A percentile compares a stretch with the other conserved stretches of the same genome.
These are phyloP conservation scores for Rhinopomastus cyanomelas DNA, from an alignment of 2,113 vertebrate genomes.

Conservation along the genomic window DNA sequence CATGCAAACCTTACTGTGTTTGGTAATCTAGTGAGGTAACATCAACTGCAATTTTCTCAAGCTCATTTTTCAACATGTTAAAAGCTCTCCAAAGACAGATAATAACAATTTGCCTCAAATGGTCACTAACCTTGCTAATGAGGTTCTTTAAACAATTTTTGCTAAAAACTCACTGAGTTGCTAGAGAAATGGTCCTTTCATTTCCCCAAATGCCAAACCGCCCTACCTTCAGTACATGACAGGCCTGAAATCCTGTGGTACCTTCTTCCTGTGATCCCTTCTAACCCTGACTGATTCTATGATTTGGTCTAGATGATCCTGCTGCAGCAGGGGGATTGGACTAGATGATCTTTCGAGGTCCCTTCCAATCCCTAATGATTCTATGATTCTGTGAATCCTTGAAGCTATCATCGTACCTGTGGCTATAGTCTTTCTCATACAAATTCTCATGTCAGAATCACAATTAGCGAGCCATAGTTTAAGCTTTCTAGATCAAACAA, in stretches of 20 bases:
- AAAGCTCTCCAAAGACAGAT: neutral
- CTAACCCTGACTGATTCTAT: too few species aligned
- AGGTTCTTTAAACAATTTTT: slow-evolving; percentile 48
- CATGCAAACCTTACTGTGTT: neutral
- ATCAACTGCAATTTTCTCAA: neutral
- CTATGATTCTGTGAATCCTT: neutral
- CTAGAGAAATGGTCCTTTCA: slow-evolving; percentile 5
- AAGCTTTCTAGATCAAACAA: neutral
- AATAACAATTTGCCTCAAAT: neutral
- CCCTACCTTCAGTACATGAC: too few species aligned
- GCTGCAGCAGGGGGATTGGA: too few species aligned
- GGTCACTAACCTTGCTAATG: neutral
- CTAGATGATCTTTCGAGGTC: too few species aligned
- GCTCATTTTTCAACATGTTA: neutral
- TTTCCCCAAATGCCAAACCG: slow-evolving; percentile 6
- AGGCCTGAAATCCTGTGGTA: too few species aligned
- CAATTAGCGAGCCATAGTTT: neutral
- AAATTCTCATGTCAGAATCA: neutral
- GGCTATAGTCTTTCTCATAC: neutral
- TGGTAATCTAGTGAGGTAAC: neutral
- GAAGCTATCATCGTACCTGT: neutral
- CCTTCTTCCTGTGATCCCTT: too few species aligned
- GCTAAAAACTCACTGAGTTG: slow-evolving; percentile 15
- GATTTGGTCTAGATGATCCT: too few species aligned
- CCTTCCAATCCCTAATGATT: too few species aligned